Evolutionary conservation across 1,140 invertebrate genomes (phyloP).

Genomic region (Thaumatotibia leucotreta): DNA sequence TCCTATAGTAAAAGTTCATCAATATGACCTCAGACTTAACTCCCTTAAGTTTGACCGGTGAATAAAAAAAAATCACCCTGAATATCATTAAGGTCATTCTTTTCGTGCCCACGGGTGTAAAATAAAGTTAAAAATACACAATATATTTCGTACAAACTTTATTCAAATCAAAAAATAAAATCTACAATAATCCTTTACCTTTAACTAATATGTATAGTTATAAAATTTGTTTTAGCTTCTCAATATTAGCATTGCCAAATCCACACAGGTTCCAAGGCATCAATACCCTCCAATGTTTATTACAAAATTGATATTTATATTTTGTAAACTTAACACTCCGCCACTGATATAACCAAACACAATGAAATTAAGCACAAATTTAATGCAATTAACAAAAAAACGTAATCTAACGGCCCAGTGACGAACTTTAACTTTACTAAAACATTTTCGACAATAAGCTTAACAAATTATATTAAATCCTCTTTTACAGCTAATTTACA

Average conservation of each 20-base stretch:
- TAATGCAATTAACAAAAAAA: constrained; percentile 3
- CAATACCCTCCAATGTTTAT: constrained; percentile 40
- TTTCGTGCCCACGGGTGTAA: too few species aligned
- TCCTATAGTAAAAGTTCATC: too few species aligned
- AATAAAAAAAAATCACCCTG: too few species aligned
- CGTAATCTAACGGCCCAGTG: constrained; percentile 21
- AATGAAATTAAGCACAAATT: constrained; percentile 10
- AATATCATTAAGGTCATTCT: too few species aligned
- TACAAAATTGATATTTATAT: constrained; percentile 21
- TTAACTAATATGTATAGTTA: constrained; percentile 61
- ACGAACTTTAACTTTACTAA: constrained; percentile 46
- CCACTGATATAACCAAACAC: constrained; percentile 16
- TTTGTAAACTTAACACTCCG: constrained; percentile 15
- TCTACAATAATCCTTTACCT: constrained; percentile 68
- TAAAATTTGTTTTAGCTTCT: constrained; percentile 64
- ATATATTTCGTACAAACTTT: constrained; percentile 72
- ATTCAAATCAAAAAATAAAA: constrained; percentile 77
- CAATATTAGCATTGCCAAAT: constrained; percentile 33
- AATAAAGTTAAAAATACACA: constrained; percentile 25
- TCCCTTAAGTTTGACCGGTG: too few species aligned
- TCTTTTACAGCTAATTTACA: constrained; percentile 70
- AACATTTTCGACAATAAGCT: constrained; percentile 60
- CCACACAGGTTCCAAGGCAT: constrained; percentile 40
- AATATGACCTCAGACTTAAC: too few species aligned
- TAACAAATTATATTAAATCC: constrained; percentile 74